Evolutionary conservation across 2,888 invertebrate species (phyloP).

Genomic region (Spatulosminthurus flaviceps): DNA sequence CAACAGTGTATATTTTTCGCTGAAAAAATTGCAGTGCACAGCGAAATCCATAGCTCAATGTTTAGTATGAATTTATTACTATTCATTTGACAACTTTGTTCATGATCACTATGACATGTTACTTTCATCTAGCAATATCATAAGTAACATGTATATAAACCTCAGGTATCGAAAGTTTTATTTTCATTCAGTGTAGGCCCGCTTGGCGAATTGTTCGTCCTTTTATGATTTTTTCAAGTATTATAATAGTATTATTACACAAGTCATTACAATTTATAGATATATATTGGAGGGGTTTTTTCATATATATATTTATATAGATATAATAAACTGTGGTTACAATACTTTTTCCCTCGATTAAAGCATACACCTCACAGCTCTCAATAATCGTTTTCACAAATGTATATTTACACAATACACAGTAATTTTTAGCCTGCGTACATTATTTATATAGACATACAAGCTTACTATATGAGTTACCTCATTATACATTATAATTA

Average conservation of each 20-base stretch:
- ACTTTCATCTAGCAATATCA: constrained; percentile 34
- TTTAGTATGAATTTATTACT: constrained; percentile 30
- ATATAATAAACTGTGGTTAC: constrained; percentile 18
- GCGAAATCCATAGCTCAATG: constrained; percentile 25
- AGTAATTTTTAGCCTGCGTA: not conserved
- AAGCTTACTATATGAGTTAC: no score
- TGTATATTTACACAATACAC: not conserved
- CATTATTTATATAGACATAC: not conserved
- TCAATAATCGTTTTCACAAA: constrained; percentile 1
- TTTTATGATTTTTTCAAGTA: constrained; percentile 28
- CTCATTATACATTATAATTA: no score
- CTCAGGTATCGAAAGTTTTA: constrained; percentile 43
- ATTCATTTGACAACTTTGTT: constrained; percentile 31
- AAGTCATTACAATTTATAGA: not conserved
- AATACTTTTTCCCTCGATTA: not conserved
- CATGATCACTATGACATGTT: constrained; percentile 28
- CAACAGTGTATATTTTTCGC: no score
- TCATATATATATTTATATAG: no score
- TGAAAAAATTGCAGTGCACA: no score
- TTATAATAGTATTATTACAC: constrained; percentile 27
- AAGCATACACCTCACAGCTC: constrained; percentile 14
- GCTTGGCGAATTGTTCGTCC: constrained; percentile 38
- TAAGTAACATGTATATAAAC: constrained; percentile 36
- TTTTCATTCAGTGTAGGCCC: constrained; percentile 36
- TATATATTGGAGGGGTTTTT: constrained; percentile 31